Conservation (phyloP, 1,140 invertebrate species). For the Hylyphantes graminicola region DNA sequence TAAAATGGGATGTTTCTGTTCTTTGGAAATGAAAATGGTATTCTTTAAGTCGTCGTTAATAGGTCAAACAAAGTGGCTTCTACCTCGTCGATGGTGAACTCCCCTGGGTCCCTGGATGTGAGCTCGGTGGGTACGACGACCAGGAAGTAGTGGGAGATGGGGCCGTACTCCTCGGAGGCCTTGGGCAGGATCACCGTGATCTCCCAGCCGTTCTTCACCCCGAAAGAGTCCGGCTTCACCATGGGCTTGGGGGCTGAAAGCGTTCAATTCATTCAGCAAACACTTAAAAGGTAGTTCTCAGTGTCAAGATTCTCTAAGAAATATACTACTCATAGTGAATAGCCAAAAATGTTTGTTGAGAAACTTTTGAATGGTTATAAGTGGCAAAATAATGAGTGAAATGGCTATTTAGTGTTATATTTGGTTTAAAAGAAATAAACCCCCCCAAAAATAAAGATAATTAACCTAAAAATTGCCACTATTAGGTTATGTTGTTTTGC, state of each 20-base stretch:
- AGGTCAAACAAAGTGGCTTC: background rate
- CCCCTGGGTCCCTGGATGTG: conserved; percentile 77
- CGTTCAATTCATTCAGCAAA: background rate
- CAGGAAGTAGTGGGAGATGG: conserved; percentile 96
- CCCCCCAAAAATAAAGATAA: too few species aligned
- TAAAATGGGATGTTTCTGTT: too few species aligned
- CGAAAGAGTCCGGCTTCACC: conserved; percentile 93
- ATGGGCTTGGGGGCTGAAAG: conserved; percentile 86
- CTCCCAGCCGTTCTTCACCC: conserved; percentile 77
- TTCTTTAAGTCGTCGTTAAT: too few species aligned
- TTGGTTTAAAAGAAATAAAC: too few species aligned
- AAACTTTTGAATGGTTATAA: too few species aligned
- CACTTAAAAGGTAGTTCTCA: too few species aligned
- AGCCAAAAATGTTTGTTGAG: too few species aligned
- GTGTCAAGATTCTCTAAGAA: background rate
- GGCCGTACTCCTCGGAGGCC: conserved; percentile 97
- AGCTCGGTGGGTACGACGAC: conserved; percentile 92
- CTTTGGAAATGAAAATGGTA: too few species aligned
- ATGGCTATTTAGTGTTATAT: too few species aligned
- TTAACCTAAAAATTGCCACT: too few species aligned
- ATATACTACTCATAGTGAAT: background rate
- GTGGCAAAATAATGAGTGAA: too few species aligned
- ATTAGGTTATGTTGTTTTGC: too few species aligned
- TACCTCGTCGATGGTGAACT: conserved; percentile 84
- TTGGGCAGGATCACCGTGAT: conserved; percentile 91